Conservation (phyloP, 2,888 invertebrate species). For the Synanthedon andrenaeformis region DNA sequence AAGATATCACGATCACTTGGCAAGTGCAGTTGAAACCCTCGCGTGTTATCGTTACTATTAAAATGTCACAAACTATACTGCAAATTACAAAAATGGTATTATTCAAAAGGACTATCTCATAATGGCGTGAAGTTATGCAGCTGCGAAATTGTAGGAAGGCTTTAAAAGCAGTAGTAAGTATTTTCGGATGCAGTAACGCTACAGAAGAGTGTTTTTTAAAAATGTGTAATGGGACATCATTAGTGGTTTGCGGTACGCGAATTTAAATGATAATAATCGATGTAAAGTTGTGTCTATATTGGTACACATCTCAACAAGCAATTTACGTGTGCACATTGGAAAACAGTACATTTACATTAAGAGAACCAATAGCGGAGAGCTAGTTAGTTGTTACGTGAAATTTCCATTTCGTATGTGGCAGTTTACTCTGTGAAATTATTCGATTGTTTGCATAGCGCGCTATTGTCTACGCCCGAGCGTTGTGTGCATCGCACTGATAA, state of each 20-base stretch:
- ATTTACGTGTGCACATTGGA: conserved; percentile 11
- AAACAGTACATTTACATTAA: conserved; percentile 45
- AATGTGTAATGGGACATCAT: background rate
- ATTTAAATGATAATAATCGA: background rate
- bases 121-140: background rate
- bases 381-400: conserved; percentile 30
- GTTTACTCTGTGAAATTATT: conserved; percentile 43
- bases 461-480: conserved; percentile 28
- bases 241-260: background rate
- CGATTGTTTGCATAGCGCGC: conserved; percentile 41
- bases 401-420: conserved; percentile 45
- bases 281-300: background rate
- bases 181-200: background rate
- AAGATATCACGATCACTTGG: too few relatives aligned
- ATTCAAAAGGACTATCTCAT: background rate
- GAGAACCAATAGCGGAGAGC: conserved; percentile 31
- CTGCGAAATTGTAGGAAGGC: background rate
- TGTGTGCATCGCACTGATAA: conserved; percentile 33
- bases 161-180: background rate
- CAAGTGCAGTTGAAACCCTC: too few relatives aligned
- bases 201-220: background rate
- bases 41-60: too few relatives aligned
- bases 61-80: too few relatives aligned
- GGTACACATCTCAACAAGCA: background rate
- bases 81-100: too few relatives aligned